phyloP scores from a whole-genome alignment of 2,797 vertebrate species.

The Sciurus carolinensis region DNA sequence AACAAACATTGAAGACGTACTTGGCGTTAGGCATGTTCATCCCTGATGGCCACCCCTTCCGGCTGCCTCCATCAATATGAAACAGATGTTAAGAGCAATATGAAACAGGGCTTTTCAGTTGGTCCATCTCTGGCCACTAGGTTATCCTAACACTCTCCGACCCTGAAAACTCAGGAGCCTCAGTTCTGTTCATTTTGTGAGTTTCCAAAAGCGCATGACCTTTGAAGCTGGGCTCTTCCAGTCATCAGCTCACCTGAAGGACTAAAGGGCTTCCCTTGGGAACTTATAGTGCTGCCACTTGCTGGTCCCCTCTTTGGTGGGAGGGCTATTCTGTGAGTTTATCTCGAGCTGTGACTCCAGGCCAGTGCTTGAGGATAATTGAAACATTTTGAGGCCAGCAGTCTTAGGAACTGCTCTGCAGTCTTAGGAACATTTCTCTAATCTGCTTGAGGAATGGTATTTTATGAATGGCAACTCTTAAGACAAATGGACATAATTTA shows the following conservation, averaged over 20 bases:
- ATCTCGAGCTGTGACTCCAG: not conserved
- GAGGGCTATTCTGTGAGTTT: not conserved
- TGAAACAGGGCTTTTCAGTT: not conserved
- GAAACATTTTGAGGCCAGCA: not conserved
- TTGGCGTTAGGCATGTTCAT: not conserved
- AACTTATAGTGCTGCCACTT: fast-evolving
- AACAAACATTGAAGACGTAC: not conserved
- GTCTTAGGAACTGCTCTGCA: not conserved
- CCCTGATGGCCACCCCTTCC: fast-evolving
- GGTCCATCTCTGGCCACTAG: not conserved
- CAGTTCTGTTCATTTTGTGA: not conserved
- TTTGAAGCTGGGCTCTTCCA: not conserved
- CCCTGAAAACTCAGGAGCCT: not conserved
- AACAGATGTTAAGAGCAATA: not conserved
- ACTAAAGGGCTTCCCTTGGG: too few relatives aligned
- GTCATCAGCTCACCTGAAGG: not conserved
- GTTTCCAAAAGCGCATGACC: not conserved
- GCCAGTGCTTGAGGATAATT: not conserved
- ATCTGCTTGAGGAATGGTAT: not conserved
- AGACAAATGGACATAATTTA: not conserved
- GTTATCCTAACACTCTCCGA: not conserved
- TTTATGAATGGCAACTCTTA: conserved; percentile 7
- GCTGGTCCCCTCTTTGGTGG: not conserved
- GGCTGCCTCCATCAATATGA: not conserved
- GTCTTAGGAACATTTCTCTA: not conserved